These are phyloP conservation scores for Xanthia togata DNA, from an alignment of 2,888 invertebrate species.

Conservation along the genomic window DNA sequence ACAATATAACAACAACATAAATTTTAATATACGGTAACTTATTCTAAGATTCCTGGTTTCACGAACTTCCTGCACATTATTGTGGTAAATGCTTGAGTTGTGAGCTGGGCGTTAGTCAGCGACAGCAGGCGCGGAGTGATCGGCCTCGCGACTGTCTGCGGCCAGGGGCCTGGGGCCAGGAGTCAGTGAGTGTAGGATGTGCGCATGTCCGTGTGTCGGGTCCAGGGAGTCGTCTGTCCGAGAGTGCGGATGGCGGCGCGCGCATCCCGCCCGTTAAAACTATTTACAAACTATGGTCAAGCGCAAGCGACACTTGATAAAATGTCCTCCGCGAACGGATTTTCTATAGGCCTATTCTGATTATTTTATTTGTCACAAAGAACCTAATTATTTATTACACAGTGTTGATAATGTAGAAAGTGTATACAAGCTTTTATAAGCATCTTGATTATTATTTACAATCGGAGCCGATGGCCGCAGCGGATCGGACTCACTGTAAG, in stretches of 20 bases:
- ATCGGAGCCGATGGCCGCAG: slow-evolving; percentile 74
- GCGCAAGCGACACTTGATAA: slow-evolving; percentile 73
- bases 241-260: slow-evolving; percentile 58
- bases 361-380: slow-evolving; percentile 73
- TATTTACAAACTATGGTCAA: slow-evolving; percentile 72
- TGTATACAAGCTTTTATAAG: slow-evolving; percentile 84
- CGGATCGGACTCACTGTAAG: slow-evolving; percentile 79
- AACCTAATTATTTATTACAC: slow-evolving; percentile 77
- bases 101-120: slow-evolving; percentile 27
- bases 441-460: slow-evolving; percentile 85
- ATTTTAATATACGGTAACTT: slow-evolving; percentile 71
- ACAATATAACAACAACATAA: slow-evolving; percentile 78
- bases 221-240: slow-evolving; percentile 51
- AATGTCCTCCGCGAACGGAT: slow-evolving; percentile 69
- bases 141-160: slow-evolving; percentile 12
- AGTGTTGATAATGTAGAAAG: slow-evolving; percentile 85
- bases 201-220: slow-evolving; percentile 44
- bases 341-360: slow-evolving; percentile 79
- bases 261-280: slow-evolving; percentile 69
- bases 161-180: slow-evolving; percentile 5
- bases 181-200: slow-evolving; percentile 28
- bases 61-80: slow-evolving; percentile 54
- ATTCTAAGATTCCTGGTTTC: slow-evolving; percentile 70
- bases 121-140: slow-evolving; percentile 18
- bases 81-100: slow-evolving; percentile 57